Conservation (phyloP, 53 echinoderm and acorn worm species). For the Glandiceps talaboti region DNA sequence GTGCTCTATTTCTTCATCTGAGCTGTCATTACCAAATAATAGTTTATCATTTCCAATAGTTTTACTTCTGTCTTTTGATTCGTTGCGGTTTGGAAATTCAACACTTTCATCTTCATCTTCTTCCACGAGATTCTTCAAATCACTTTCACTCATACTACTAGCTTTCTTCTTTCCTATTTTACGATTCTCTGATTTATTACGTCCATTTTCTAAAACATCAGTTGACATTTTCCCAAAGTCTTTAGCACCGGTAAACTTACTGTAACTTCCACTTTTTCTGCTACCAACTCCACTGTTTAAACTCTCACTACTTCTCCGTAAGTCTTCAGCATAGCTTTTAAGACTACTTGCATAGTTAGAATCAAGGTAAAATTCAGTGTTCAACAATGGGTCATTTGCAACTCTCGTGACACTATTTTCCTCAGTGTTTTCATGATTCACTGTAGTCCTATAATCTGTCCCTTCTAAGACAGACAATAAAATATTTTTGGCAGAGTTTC, state of each 20-base stretch:
- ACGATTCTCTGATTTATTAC: neutral
- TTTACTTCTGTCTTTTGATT: neutral
- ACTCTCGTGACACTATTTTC: neutral
- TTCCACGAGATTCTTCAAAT: neutral
- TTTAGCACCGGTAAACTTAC: neutral
- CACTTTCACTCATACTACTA: neutral
- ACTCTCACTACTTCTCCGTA: neutral
- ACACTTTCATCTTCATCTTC: constrained; percentile 6
- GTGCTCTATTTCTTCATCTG: neutral
- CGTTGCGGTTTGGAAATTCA: neutral
- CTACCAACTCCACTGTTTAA: too few species aligned
- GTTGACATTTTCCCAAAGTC: neutral
- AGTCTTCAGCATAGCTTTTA: neutral
- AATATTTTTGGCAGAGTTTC: constrained; percentile 19
- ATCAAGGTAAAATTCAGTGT: constrained; percentile 12
- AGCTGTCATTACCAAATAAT: neutral
- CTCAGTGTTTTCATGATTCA: neutral
- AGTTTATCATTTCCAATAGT: neutral
- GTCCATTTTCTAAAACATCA: neutral
- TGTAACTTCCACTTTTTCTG: neutral
- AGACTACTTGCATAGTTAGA: neutral
- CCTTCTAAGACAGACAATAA: constrained; percentile 19
- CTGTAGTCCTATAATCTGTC: neutral
- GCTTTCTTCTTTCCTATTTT: neutral
- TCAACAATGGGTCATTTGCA: constrained; percentile 38